Percentiles rank a stretch among this genome's conserved stretches.
Conservation (phyloP, 2,888 invertebrate genomes). For the Eulithis testata region DNA sequence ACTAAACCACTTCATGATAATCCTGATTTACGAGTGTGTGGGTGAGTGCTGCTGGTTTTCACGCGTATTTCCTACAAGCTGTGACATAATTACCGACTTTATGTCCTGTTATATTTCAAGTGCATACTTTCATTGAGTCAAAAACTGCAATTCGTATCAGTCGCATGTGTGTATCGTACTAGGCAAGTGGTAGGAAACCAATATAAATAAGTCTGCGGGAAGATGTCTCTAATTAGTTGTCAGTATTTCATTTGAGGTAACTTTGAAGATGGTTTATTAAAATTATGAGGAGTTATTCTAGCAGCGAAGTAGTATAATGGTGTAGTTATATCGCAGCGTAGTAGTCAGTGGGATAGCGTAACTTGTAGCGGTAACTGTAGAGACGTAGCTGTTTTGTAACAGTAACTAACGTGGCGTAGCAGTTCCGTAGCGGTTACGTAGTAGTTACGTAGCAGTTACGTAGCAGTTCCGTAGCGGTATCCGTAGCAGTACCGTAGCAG, state of each 20-base stretch:
- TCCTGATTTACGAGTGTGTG: constrained; percentile 56
- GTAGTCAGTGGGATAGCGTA: not conserved
- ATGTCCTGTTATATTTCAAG: not conserved
- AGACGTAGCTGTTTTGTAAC: not conserved
- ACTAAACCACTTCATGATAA: constrained; percentile 53
- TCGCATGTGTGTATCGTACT: no score
- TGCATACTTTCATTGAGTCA: no score
- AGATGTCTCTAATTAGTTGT: constrained; percentile 33
- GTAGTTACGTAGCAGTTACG: not conserved
- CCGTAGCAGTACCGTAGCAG: constrained; percentile 8
- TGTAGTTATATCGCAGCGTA: not conserved
- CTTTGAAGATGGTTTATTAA: constrained; percentile 44
- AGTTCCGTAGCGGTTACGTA: not conserved
- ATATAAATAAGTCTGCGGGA: constrained; percentile 34
- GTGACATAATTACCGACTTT: constrained; percentile 4
- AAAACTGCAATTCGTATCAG: no score
- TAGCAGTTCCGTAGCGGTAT: constrained; percentile 1
- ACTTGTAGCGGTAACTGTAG: not conserved
- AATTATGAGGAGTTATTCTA: not conserved
- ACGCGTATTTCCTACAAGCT: constrained; percentile 4
- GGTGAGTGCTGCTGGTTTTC: constrained; percentile 32
- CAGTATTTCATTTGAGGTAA: constrained; percentile 43
- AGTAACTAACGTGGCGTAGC: not conserved
- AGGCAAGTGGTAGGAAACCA: not conserved
- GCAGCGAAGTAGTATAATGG: not conserved